Conservation (phyloP, 2,113 vertebrate genomes). For the Mobula birostris region DNA sequence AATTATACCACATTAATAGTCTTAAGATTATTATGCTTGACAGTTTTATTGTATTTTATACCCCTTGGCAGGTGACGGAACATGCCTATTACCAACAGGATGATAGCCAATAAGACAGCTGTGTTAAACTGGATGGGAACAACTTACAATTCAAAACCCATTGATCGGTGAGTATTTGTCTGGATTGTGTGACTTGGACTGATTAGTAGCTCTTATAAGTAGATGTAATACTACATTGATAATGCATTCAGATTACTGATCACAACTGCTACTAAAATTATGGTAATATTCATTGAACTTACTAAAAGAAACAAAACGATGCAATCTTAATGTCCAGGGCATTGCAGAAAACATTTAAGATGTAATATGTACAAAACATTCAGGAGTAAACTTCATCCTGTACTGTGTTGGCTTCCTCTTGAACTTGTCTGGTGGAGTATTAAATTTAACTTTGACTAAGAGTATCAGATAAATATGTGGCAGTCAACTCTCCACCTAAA, state of each 20-base stretch:
- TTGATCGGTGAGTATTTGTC: not conserved
- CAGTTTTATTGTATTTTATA: not conserved
- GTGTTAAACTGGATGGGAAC: slow-evolving; percentile 16
- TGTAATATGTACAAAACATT: too few relatives aligned
- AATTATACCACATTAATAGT: not conserved
- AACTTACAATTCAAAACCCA: not conserved
- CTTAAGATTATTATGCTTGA: not conserved
- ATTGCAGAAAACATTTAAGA: too few relatives aligned
- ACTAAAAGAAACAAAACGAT: not conserved
- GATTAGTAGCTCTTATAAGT: not conserved
- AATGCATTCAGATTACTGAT: not conserved
- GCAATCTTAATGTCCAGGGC: not conserved
- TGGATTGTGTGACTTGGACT: not conserved
- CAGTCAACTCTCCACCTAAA: not conserved
- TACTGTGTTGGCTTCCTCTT: too few relatives aligned
- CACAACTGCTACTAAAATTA: not conserved
- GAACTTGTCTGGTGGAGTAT: too few relatives aligned
- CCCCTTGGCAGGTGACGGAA: not conserved
- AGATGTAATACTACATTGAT: not conserved
- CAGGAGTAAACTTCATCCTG: too few relatives aligned
- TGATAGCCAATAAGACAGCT: slow-evolving; percentile 11
- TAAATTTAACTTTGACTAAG: too few relatives aligned
- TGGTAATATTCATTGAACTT: not conserved
- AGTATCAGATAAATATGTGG: not conserved
- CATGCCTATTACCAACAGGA: slow-evolving; percentile 20